Percentiles rank a stretch among this genome's conserved stretches.
phyloP scores from a whole-genome alignment of 2,888 invertebrate genomes.

The Synanthedon myopaeformis region DNA sequence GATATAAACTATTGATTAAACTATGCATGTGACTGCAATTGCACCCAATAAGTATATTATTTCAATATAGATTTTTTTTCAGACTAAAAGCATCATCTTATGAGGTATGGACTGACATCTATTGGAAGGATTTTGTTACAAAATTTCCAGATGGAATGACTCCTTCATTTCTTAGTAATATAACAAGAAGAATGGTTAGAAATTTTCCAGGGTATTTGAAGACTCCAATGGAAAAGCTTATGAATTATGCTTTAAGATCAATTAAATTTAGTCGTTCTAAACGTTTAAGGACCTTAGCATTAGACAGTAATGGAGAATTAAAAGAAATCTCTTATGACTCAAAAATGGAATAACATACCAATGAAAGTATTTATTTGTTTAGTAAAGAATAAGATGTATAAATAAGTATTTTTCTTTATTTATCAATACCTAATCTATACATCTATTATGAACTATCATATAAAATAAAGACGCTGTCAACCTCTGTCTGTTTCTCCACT shows the following conservation, averaged over 20 bases:
- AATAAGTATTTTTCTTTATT: no score
- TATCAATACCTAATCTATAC: no score
- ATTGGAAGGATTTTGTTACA: constrained; percentile 8
- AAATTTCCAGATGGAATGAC: constrained; percentile 11
- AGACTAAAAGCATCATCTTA: constrained; percentile 5
- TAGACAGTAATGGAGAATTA: not conserved
- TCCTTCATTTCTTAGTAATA: constrained; percentile 3
- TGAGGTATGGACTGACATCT: constrained; percentile 8
- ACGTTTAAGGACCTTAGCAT: not conserved
- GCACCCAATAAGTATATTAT: no score
- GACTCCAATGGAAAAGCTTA: not conserved
- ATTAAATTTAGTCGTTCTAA: not conserved
- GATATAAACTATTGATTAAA: no score
- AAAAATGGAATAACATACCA: no score
- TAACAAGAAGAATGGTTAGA: not conserved
- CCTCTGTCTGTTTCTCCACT: no score
- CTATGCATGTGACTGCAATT: no score
- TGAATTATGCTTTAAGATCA: not conserved
- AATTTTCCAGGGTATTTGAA: constrained; percentile 1
- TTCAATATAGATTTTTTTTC: constrained; percentile 1
- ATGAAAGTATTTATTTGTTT: not conserved
- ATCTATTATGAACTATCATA: no score
- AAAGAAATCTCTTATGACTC: not conserved
- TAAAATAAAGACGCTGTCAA: no score
- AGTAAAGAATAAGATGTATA: not conserved